Evolutionary conservation across 2,797 vertebrate genomes (phyloP), one percentile per base, ranked within the genome.

Genomic region (Botia kubotai): DNA sequence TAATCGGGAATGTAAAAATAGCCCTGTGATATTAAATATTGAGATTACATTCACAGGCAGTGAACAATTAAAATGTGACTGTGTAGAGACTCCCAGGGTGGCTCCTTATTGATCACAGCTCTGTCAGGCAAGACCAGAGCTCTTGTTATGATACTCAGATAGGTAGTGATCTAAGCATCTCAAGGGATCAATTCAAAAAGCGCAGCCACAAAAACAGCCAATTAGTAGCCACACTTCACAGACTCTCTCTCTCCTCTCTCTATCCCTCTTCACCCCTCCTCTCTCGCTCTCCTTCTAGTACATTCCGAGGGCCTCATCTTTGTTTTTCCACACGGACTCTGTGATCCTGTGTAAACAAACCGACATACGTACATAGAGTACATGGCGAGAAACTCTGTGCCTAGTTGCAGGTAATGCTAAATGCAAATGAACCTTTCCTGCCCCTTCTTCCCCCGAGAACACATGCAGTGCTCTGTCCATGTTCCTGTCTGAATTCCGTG

Each of bases 391-490:
- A 86, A 82, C 86, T 86, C 53, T 67, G 94, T 92, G 16, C 43
- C 68, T 50, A 50, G 67, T 52, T 91, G 52, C 67, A 77, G 62
- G 74, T 86, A 80, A 83, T 63, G 60, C 63, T 81, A 60, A 93
- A 95, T 91, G 90, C 91, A 93, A 95, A 93, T 94, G 89, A 92
- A 93, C 91, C 88, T 92, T 92, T 94, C 90, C 91, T 91, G 89
- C 85, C 79, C 67, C 46, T 53, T 82, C 80, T 71, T 76, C 84
- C 66, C 89, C 87, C 90, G 90, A 89, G 93, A 94, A 90, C 86
- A 90, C 93, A 90, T 91, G 33, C 17, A 90, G 93, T 65, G 67
- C 69, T 66, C 70, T 33, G 62, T 58, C 72, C 21, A 23, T 55
- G 79, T 81, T 87, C 79, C 67, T 72, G 74, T 69, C 72, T 67